Evolutionary conservation across 2,888 invertebrate genomes (phyloP).

Genomic region (Melanchra persicariae): DNA sequence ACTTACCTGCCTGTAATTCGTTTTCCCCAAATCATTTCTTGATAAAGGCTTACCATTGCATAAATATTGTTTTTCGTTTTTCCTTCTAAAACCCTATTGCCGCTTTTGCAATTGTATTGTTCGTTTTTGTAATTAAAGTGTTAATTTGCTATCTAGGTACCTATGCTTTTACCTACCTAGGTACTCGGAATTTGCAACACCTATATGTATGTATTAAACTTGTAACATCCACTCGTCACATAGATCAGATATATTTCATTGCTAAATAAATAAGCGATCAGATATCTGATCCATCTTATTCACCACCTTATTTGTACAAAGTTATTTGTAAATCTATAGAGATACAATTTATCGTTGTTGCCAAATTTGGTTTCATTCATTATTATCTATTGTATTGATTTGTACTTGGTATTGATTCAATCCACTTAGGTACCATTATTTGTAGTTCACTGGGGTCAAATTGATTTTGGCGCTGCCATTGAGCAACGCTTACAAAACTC

Average conservation of each 20-base stretch:
- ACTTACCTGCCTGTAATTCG: too few relatives aligned
- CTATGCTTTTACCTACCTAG: too few relatives aligned
- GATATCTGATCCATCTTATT: conserved; percentile 36
- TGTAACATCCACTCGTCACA: conserved; percentile 10
- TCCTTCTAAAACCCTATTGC: too few relatives aligned
- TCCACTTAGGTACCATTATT: conserved; percentile 42
- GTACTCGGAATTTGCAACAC: too few relatives aligned
- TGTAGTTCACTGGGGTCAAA: conserved; percentile 61
- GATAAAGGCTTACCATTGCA: too few relatives aligned
- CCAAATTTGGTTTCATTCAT: conserved; percentile 50
- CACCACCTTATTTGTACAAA: conserved; percentile 26
- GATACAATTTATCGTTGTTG: conserved; percentile 53
- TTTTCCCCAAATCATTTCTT: too few relatives aligned
- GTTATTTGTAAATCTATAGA: conserved; percentile 45
- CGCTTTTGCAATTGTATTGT: too few relatives aligned
- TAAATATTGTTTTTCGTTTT: too few relatives aligned
- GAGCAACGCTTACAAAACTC: conserved; percentile 29
- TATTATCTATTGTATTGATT: conserved; percentile 43
- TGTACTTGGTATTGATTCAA: conserved; percentile 38
- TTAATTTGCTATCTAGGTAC: too few relatives aligned
- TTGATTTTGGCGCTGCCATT: conserved; percentile 44
- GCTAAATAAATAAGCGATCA: conserved; percentile 17
- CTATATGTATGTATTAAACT: conserved; percentile 15
- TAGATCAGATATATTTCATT: conserved; percentile 14
- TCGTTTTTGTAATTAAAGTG: too few relatives aligned